Conservation (phyloP, 2,888 invertebrate genomes). For the Macropis europaea region DNA sequence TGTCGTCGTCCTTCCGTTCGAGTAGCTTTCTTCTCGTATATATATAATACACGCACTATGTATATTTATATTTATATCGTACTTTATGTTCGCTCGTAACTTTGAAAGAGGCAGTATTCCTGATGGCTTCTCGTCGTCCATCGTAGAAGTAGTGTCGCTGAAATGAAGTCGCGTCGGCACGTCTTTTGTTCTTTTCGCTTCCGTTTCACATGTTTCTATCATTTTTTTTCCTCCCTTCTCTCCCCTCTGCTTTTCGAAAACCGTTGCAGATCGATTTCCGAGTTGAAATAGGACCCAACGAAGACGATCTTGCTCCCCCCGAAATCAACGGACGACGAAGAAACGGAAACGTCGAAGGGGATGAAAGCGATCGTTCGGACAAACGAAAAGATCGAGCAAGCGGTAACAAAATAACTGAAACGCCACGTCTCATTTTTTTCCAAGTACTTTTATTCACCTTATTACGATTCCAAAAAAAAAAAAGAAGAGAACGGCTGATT, state of each 20-base stretch:
- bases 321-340: neutral
- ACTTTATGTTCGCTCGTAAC: conserved; percentile 50
- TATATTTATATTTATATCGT: conserved; percentile 40
- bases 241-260: neutral
- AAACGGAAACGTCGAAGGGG: neutral
- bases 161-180: conserved; percentile 28
- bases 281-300: conserved; percentile 66
- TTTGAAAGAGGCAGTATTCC: conserved; percentile 68
- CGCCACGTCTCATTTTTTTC: conserved; percentile 58
- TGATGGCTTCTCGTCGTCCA: conserved; percentile 50
- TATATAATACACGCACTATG: conserved; percentile 51
- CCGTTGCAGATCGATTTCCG: neutral
- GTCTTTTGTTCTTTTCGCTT: conserved; percentile 9
- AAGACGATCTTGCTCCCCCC: neutral
- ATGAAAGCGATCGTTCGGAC: conserved; percentile 12
- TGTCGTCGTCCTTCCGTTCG: conserved; percentile 1
- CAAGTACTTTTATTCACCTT: conserved; percentile 70
- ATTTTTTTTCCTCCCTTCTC: neutral
- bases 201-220: conserved; percentile 14
- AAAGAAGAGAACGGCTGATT: conserved; percentile 51
- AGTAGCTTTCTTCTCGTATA: conserved; percentile 3
- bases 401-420: conserved; percentile 54
- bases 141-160: conserved; percentile 34
- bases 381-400: conserved; percentile 19
- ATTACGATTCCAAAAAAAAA: conserved; percentile 51